These are phyloP conservation scores for Prorops nasuta DNA, from an alignment of 1,140 invertebrate genomes.

Conservation along the genomic window DNA sequence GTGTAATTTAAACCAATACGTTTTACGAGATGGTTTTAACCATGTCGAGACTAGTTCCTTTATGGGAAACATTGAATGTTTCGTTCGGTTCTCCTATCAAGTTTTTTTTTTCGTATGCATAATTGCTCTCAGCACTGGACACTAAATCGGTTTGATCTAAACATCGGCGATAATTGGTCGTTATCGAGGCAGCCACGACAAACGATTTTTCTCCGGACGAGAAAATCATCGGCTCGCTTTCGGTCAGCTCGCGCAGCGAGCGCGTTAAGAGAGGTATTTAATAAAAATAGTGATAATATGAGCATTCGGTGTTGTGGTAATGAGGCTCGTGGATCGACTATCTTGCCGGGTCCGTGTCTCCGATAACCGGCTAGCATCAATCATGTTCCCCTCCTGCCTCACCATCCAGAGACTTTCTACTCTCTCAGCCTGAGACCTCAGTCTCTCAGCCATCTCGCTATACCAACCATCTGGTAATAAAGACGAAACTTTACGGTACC, in stretches of 20 bases:
- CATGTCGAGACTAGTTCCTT: no score
- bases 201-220: no score
- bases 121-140: no score
- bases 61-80: no score
- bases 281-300: conserved; percentile 56
- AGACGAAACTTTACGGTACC: conserved; percentile 12
- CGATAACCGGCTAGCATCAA: conserved; percentile 54
- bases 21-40: no score
- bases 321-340: conserved; percentile 45
- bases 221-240: no score
- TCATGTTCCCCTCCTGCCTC: conserved; percentile 27
- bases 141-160: no score
- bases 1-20: no score
- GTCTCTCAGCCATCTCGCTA: neutral
- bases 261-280: conserved; percentile 39
- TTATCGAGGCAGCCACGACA: no score
- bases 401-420: neutral
- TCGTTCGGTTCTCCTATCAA: no score
- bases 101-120: no score
- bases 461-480: conserved; percentile 6
- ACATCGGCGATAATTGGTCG: no score
- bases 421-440: neutral
- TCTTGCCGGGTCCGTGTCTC: conserved; percentile 45
- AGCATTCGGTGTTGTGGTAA: conserved; percentile 54
- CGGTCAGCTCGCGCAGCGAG: neutral